Conservation (phyloP, 2,888 invertebrate species). For the Galeruca laticollis region DNA sequence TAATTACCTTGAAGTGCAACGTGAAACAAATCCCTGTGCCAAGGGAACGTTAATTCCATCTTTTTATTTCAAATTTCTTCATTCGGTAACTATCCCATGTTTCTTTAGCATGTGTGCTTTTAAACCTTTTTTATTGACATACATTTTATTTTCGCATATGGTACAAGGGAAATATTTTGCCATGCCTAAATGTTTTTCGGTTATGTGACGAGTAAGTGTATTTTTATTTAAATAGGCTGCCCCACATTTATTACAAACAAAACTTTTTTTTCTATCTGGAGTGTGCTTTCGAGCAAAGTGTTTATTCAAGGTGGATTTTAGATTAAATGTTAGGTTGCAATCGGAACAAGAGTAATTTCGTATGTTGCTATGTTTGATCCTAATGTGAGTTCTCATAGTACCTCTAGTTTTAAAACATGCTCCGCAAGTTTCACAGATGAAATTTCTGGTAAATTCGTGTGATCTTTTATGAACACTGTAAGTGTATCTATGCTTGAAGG, state of each 20-base stretch:
- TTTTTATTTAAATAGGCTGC: conserved; percentile 40
- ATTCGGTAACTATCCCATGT: conserved; percentile 25
- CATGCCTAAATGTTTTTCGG: conserved; percentile 40
- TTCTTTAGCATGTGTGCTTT: conserved; percentile 39
- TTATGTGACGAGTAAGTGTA: conserved; percentile 38
- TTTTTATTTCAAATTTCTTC: not conserved
- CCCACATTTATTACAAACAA: conserved; percentile 38
- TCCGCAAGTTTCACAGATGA: conserved; percentile 56
- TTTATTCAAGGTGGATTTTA: conserved; percentile 56
- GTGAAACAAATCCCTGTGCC: too few relatives aligned
- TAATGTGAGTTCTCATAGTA: conserved; percentile 54
- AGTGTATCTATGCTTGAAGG: conserved; percentile 54
- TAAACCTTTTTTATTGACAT: conserved; percentile 39
- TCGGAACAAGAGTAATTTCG: conserved; percentile 54
- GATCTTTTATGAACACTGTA: conserved; percentile 53
- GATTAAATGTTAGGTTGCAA: conserved; percentile 54
- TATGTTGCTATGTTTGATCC: conserved; percentile 52
- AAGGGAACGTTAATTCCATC: too few relatives aligned
- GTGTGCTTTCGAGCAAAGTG: conserved; percentile 47
- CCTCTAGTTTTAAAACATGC: conserved; percentile 54
- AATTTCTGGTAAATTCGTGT: conserved; percentile 54
- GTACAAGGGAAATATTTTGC: conserved; percentile 34
- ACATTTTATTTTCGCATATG: conserved; percentile 39
- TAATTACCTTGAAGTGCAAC: too few relatives aligned
- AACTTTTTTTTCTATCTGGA: conserved; percentile 34